phyloP scores from a whole-genome alignment of 2,797 vertebrate genomes.

The Pristis pectinata region DNA sequence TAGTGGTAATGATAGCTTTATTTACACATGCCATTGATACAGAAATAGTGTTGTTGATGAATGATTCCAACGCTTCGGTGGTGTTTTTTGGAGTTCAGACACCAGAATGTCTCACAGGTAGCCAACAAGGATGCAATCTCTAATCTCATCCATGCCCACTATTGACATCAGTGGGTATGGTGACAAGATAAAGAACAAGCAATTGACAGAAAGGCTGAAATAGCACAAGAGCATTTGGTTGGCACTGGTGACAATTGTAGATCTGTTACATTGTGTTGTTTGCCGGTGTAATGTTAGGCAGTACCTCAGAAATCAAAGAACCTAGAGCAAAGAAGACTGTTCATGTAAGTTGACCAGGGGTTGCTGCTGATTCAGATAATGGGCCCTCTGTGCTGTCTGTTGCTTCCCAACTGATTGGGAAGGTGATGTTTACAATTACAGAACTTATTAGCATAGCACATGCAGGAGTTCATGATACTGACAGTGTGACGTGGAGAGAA shows the following conservation, averaged over 20 bases:
- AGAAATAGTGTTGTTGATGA: background rate
- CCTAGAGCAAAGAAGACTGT: background rate
- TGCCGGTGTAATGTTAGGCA: background rate
- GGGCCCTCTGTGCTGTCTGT: constrained; percentile 5
- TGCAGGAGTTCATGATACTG: background rate
- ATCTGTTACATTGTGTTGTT: background rate
- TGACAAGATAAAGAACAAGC: background rate
- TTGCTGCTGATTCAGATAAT: background rate
- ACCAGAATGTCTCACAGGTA: background rate
- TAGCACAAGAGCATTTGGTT: background rate
- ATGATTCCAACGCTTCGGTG: background rate
- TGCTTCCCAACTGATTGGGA: background rate
- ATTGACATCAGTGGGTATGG: background rate
- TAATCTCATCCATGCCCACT: background rate
- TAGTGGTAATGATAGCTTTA: background rate
- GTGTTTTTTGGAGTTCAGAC: background rate
- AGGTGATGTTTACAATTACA: background rate
- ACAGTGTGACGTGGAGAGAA: background rate
- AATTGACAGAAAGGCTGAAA: background rate
- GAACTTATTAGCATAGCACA: background rate
- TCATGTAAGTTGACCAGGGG: background rate
- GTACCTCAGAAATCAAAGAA: background rate
- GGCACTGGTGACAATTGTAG: background rate
- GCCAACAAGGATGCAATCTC: background rate
- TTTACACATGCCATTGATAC: background rate